Percentiles rank a stretch among this genome's conserved stretches.
These are phyloP conservation scores for Polypedilum pembai DNA, from an alignment of 1,140 invertebrate genomes.

Conservation along the genomic window DNA sequence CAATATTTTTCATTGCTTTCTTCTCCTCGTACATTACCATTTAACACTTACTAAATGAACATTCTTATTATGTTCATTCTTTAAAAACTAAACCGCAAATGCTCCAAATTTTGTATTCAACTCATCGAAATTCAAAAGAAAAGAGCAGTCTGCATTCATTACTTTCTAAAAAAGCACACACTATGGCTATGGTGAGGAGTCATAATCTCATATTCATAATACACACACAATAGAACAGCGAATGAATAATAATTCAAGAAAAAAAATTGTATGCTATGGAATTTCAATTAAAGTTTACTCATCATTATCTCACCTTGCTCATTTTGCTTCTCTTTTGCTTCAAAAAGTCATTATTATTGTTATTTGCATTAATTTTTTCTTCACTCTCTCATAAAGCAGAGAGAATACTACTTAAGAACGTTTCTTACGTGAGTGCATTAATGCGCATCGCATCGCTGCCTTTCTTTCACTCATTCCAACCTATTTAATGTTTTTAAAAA, in stretches of 20 bases:
- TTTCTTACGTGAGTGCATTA: constrained; percentile 12
- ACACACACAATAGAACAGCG: too few relatives aligned
- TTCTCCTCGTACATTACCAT: not conserved
- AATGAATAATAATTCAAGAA: too few relatives aligned
- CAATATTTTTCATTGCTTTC: not conserved
- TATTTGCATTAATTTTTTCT: too few relatives aligned
- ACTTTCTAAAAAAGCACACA: not conserved
- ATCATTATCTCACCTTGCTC: not conserved
- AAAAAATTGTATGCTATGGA: constrained; percentile 8
- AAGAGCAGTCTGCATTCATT: constrained; percentile 1
- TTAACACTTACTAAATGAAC: not conserved
- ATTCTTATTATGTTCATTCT: not conserved
- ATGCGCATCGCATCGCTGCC: not conserved
- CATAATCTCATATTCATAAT: not conserved
- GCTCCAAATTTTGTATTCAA: constrained; percentile 18
- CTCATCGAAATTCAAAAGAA: constrained; percentile 2
- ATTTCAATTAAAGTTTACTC: constrained; percentile 9
- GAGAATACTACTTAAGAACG: constrained; percentile 8
- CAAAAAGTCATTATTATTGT: not conserved
- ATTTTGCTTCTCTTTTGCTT: not conserved
- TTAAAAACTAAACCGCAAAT: not conserved
- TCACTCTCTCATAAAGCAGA: not conserved
- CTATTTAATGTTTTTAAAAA: not conserved
- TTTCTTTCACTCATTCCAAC: not conserved
- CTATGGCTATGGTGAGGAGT: not conserved